Conservation (phyloP, 2,888 invertebrate species). For the Galeruca laticollis region DNA sequence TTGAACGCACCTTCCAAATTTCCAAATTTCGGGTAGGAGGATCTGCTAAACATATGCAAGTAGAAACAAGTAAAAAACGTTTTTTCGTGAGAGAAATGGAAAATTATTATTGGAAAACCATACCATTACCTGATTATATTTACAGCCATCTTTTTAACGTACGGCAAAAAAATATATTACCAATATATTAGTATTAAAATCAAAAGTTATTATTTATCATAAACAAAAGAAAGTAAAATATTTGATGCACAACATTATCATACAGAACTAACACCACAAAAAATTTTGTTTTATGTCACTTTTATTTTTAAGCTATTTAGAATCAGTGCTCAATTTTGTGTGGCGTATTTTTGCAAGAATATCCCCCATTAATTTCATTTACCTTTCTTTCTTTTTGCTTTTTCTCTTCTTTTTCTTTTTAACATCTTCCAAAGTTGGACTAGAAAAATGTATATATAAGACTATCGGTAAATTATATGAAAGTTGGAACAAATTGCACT, state of each 20-base stretch:
- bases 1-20: slow-evolving; percentile 65
- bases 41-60: slow-evolving; percentile 65
- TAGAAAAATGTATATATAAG: slow-evolving; percentile 56
- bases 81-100: slow-evolving; percentile 43
- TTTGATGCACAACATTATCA: slow-evolving; percentile 4
- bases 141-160: slow-evolving; percentile 61
- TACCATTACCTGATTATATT: slow-evolving; percentile 62
- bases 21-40: slow-evolving; percentile 53
- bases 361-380: slow-evolving; percentile 61
- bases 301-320: not conserved
- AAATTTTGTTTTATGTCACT: not conserved
- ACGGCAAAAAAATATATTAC: slow-evolving; percentile 67
- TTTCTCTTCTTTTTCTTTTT: slow-evolving; percentile 88
- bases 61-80: slow-evolving; percentile 54
- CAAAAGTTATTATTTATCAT: slow-evolving; percentile 24
- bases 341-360: slow-evolving; percentile 33
- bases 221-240: slow-evolving; percentile 28
- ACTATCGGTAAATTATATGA: not conserved
- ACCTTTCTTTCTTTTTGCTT: slow-evolving; percentile 82
- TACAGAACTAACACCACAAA: slow-evolving; percentile 29
- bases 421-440: slow-evolving; percentile 78
- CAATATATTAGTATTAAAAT: slow-evolving; percentile 61
- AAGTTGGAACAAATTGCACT: slow-evolving; percentile 5
- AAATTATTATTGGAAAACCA: slow-evolving; percentile 50
- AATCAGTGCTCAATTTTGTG: slow-evolving; percentile 22